Evolutionary conservation across 2,888 invertebrate genomes (phyloP).

Genomic region (Pelosia muscerda): DNA sequence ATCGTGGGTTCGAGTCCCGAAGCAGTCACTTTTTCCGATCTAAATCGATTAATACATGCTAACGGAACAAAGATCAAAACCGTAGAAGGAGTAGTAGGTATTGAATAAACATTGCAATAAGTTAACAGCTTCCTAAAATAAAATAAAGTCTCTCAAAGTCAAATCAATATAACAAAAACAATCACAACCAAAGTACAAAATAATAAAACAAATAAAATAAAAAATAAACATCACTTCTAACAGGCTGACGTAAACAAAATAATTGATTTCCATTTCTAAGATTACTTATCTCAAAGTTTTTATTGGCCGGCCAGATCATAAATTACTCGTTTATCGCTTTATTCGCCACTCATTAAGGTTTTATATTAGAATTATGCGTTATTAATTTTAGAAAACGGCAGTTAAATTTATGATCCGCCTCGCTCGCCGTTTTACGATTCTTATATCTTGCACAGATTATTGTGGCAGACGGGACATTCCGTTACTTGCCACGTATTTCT

Average conservation of each 20-base stretch:
- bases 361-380: constrained; percentile 81
- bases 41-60: neutral
- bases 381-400: constrained; percentile 82
- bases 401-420: constrained; percentile 70
- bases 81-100: neutral
- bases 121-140: neutral
- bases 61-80: neutral
- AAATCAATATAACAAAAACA: constrained; percentile 5
- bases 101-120: neutral
- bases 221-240: constrained; percentile 38
- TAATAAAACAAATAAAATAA: constrained; percentile 51
- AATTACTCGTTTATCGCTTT: constrained; percentile 80
- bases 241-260: constrained; percentile 67
- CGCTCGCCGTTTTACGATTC: constrained; percentile 60
- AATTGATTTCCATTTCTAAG: constrained; percentile 70
- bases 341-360: constrained; percentile 83
- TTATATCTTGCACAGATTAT: constrained; percentile 54
- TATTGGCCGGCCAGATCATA: constrained; percentile 67
- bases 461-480: constrained; percentile 37
- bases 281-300: constrained; percentile 66
- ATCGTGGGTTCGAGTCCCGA: too few relatives aligned
- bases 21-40: too few relatives aligned
- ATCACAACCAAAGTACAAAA: constrained; percentile 40
- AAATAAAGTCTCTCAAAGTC: neutral
- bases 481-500: constrained; percentile 13